Conservation (phyloP, 2,797 vertebrate species). For the Lagorchestes hirsutus region DNA sequence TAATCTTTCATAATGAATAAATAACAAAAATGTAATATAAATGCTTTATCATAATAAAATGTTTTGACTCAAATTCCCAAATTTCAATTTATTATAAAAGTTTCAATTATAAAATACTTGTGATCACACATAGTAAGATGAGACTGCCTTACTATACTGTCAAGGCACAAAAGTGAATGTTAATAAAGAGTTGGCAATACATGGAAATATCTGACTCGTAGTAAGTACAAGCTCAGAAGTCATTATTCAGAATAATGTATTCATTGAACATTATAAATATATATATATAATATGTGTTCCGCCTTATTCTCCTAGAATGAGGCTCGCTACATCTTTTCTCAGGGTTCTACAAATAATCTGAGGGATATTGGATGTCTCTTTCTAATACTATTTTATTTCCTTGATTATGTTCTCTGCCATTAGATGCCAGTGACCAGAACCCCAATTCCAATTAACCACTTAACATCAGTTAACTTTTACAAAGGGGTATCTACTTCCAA, state of each 20-base stretch:
- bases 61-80: not conserved
- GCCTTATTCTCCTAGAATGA: not conserved
- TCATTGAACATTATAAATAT: not conserved
- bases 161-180: not conserved
- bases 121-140: not conserved
- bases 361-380: not conserved
- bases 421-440: not conserved
- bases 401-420: not conserved
- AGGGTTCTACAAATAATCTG: not conserved
- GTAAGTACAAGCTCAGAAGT: not conserved
- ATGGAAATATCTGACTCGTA: not conserved
- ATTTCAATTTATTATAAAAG: not conserved
- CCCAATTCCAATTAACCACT: not conserved
- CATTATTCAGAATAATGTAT: not conserved
- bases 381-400: not conserved
- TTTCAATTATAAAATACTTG: not conserved
- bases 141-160: not conserved
- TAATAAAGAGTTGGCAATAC: not conserved
- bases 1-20: not conserved
- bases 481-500: not conserved
- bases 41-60: not conserved
- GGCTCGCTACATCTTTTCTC: not conserved
- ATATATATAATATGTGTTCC: not conserved
- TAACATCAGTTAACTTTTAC: not conserved
- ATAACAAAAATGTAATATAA: not conserved